A percentile compares a stretch with the other conserved stretches of the same genome.
Conservation (phyloP, 2,888 invertebrate genomes). For the Drosophila nigricruria region DNA sequence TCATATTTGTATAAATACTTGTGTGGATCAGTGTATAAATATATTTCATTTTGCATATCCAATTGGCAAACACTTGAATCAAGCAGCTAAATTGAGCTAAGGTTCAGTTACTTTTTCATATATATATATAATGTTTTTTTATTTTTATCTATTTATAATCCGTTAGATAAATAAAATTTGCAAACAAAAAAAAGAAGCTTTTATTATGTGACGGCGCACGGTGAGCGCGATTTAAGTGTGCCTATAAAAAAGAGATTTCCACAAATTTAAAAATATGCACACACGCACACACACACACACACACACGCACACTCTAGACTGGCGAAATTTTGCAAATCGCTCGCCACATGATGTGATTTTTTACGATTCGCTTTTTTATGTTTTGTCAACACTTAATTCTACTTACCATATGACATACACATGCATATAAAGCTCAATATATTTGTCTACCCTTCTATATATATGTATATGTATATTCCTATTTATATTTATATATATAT, state of each 20-base stretch:
- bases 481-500: neutral
- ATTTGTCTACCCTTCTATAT: slow-evolving; percentile 16
- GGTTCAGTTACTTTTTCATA: slow-evolving; percentile 29
- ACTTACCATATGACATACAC: slow-evolving; percentile 29
- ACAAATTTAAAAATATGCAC: slow-evolving; percentile 65
- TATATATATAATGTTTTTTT: neutral
- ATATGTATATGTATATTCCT: neutral
- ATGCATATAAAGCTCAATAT: slow-evolving; percentile 10
- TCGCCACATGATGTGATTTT: slow-evolving; percentile 53
- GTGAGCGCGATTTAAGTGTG: slow-evolving; percentile 60
- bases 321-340: slow-evolving; percentile 43
- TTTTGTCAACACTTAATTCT: slow-evolving; percentile 48
- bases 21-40: slow-evolving; percentile 23
- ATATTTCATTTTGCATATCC: slow-evolving; percentile 41
- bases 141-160: slow-evolving; percentile 41
- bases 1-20: neutral
- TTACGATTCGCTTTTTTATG: slow-evolving; percentile 20
- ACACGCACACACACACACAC: slow-evolving; percentile 7
- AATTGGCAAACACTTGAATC: slow-evolving; percentile 45
- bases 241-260: slow-evolving; percentile 75
- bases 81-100: slow-evolving; percentile 56
- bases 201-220: slow-evolving; percentile 42
- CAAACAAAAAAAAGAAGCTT: slow-evolving; percentile 28
- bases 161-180: slow-evolving; percentile 41
- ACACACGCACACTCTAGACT: slow-evolving; percentile 16